These are phyloP conservation scores for Hirundo rustica DNA, from an alignment of 2,797 vertebrate species.

Conservation along the genomic window DNA sequence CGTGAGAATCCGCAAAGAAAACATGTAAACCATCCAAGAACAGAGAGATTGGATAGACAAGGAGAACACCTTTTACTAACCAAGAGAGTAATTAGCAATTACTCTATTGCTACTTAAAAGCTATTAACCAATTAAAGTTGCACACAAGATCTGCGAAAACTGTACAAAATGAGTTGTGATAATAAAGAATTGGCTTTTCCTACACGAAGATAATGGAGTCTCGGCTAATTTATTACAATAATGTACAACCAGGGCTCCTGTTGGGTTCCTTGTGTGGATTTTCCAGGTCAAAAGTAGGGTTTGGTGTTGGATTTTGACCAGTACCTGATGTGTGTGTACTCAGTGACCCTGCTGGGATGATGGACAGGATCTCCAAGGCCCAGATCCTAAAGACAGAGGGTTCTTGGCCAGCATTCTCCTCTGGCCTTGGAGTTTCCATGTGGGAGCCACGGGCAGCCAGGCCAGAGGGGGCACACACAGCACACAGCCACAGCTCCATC, in stretches of 20 bases:
- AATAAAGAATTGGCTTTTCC: background rate
- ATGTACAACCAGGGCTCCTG: background rate
- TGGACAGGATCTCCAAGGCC: fast-evolving
- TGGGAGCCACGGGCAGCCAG: background rate
- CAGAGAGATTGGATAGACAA: background rate
- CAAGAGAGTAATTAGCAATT: background rate
- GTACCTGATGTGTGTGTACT: fast-evolving
- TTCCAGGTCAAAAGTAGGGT: background rate
- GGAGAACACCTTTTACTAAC: background rate
- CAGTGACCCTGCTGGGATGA: fast-evolving
- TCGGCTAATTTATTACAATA: background rate
- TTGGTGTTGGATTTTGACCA: background rate
- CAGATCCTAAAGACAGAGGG: fast-evolving
- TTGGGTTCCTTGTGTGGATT: fast-evolving
- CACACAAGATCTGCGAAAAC: background rate
- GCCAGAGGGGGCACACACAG: background rate
- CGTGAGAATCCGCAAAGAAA: background rate
- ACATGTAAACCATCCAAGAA: background rate
- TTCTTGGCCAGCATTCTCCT: background rate
- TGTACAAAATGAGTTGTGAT: background rate
- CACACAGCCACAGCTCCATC: fast-evolving
- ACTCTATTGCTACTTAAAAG: background rate
- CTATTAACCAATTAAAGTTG: background rate
- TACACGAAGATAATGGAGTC: background rate
- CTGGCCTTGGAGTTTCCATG: fast-evolving